Evolutionary conservation across 2,888 invertebrate genomes (phyloP).

Genomic region (Axea sp.): DNA sequence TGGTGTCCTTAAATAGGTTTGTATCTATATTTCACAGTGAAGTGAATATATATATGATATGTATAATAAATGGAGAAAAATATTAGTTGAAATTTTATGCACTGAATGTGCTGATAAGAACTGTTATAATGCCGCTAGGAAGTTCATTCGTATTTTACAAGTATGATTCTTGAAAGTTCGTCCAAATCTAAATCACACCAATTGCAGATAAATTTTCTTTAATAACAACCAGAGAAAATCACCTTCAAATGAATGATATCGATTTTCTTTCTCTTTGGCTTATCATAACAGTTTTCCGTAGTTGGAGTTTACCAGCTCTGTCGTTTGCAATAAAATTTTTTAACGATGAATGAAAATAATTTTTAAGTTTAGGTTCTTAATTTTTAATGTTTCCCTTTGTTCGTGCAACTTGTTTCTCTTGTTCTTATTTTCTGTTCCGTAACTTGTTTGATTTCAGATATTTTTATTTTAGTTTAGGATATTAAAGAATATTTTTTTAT

Average conservation of each 20-base stretch:
- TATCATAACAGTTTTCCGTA: not conserved
- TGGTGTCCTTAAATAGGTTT: constrained; percentile 29
- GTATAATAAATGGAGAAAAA: too few relatives aligned
- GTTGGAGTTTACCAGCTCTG: not conserved
- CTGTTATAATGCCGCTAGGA: too few relatives aligned
- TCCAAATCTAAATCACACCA: not conserved
- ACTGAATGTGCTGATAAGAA: too few relatives aligned
- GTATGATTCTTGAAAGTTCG: constrained; percentile 1
- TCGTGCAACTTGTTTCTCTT: too few relatives aligned
- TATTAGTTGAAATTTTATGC: too few relatives aligned
- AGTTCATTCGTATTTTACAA: constrained; percentile 8
- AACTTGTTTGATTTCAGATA: too few relatives aligned
- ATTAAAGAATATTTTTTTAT: too few relatives aligned
- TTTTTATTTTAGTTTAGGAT: too few relatives aligned
- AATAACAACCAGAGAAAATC: not conserved
- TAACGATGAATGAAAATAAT: not conserved
- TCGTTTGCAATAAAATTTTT: not conserved
- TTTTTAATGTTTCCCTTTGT: not conserved
- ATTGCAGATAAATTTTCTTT: constrained; percentile 8
- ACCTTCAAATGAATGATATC: not conserved
- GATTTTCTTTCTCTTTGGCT: too few relatives aligned
- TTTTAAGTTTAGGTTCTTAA: not conserved
- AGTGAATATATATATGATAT: too few relatives aligned
- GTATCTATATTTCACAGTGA: constrained; percentile 2
- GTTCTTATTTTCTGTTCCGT: too few relatives aligned